Evolutionary conservation across 1,140 invertebrate genomes (phyloP).

Genomic region (Sitobion miscanthi): DNA sequence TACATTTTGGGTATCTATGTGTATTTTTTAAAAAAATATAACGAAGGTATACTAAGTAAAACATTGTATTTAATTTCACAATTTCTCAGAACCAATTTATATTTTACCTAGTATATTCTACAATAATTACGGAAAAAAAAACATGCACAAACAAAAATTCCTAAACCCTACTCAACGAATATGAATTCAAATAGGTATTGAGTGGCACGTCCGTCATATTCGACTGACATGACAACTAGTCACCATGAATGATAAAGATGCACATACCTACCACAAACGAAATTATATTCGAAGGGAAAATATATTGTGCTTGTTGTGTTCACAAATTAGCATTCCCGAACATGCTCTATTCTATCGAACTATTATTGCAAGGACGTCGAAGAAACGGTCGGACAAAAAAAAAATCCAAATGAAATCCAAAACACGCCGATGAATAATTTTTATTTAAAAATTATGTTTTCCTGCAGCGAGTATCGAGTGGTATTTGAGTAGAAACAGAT

Average conservation of each 20-base stretch:
- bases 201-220: background rate
- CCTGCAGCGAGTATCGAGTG: background rate
- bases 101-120: background rate
- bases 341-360: background rate
- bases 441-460: background rate
- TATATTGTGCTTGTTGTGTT: background rate
- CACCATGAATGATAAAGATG: background rate
- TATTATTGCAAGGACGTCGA: background rate
- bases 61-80: no score
- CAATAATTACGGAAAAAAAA: background rate
- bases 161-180: background rate
- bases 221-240: background rate
- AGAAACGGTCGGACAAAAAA: background rate
- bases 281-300: background rate
- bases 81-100: background rate
- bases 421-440: background rate
- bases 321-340: background rate
- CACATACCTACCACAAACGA: background rate
- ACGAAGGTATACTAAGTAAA: no score
- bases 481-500: background rate
- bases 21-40: no score
- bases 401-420: background rate
- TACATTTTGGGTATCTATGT: background rate
- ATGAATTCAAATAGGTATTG: background rate
- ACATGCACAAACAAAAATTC: background rate